Base-by-base conservation (phyloP, 2,888 invertebrate species). In the Dicycla oo region DNA sequence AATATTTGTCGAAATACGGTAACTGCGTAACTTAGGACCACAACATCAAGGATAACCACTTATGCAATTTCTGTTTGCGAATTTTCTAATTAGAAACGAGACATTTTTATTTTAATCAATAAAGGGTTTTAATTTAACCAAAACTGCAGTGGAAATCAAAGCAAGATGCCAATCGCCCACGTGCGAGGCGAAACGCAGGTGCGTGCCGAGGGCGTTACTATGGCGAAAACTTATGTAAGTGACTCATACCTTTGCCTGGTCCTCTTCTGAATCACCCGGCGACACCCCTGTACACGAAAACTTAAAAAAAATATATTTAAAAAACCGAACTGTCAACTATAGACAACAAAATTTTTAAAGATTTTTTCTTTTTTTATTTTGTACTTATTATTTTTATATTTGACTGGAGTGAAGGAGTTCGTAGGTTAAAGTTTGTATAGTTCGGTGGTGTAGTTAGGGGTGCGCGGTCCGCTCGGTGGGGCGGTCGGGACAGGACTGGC, bases 191-290 rank as follows among this genome's bases (percentile, higher is more conserved):
- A 40, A 88, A 86, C 86, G 81, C 89, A 91, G 89, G 90, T 91
- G 90, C 89, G 89, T 90, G 86, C 72, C 68, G 78, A 91, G 94
- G 95, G 95, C 86, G 95, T 95, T 95, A 93, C 95, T 95, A 95
- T 95, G 95, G 93, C 90, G 89, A 94, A 91, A 87, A 89, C 89
- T 83, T 88, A 77, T 77, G 72, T 63, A 88, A 90, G 86, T 94
- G 95, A 95, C 91, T 95, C 95, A 93, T 92, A 95, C 95, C 95
- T 95, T 88, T 78, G 86, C 81, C 89, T 91, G 92, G 88, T 93
- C 92, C 93, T 91, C 91, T 90, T 93, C 92, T 95, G 93, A 93
- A 90, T 95, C 93, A 93, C 92, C 93, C 93, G 88, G 87, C 92
- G 92, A 89, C 94, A 94, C 94, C 94, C 94, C 94, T 90, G 85